Conservation (phyloP, 2,888 invertebrate species). For the Pterobdella sp. region DNA sequence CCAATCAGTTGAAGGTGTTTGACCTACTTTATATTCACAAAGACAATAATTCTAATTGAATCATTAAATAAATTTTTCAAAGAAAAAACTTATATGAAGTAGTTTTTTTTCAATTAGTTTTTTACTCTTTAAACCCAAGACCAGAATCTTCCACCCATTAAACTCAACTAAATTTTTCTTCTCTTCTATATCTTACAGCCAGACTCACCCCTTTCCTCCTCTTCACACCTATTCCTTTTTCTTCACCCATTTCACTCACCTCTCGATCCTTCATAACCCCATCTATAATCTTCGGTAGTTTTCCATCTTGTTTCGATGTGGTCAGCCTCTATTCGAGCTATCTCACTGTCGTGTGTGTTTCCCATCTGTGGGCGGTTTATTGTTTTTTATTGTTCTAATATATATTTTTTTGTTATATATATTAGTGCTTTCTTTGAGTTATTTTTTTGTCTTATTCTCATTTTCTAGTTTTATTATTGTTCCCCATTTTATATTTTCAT, state of each 20-base stretch:
- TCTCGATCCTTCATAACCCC: constrained; percentile 27
- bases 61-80: too few species aligned
- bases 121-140: too few species aligned
- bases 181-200: not conserved
- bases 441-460: not conserved
- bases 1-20: too few species aligned
- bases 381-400: too few species aligned
- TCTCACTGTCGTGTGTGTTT: constrained; percentile 31
- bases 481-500: not conserved
- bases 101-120: too few species aligned
- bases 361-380: constrained; percentile 20
- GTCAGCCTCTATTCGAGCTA: constrained; percentile 30
- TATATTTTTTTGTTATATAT: too few species aligned
- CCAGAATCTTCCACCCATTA: too few species aligned
- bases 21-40: too few species aligned
- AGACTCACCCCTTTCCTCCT: not conserved
- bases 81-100: too few species aligned
- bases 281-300: constrained; percentile 28
- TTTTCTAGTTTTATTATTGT: not conserved
- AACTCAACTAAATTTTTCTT: not conserved
- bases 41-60: too few species aligned
- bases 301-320: constrained; percentile 28
- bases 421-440: not conserved
- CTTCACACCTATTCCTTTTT: not conserved
- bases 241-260: constrained; percentile 17